Conservation (phyloP, 2,888 invertebrate genomes). For the Itoplectis maculator region DNA sequence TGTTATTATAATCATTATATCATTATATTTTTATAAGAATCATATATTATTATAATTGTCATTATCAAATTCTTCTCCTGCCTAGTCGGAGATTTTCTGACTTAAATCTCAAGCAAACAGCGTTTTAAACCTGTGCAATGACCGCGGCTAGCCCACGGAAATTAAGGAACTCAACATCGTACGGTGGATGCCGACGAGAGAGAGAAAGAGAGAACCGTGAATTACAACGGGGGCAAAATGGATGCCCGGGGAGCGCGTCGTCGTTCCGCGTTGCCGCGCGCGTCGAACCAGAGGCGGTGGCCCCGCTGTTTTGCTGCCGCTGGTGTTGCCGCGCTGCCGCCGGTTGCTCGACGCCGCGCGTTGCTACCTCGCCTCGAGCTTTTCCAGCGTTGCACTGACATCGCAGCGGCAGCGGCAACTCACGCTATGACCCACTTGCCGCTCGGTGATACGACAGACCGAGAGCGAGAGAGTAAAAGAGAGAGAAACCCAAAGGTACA, state of each 20-base stretch:
- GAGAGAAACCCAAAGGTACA: slow-evolving; percentile 1
- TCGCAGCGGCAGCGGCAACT: slow-evolving; percentile 9
- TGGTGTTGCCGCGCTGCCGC: slow-evolving; percentile 23
- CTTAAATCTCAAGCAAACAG: not conserved
- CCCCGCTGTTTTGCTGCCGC: slow-evolving; percentile 31
- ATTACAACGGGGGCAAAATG: slow-evolving; percentile 50
- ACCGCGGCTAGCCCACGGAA: not conserved
- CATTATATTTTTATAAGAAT: too few species aligned
- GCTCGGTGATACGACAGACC: slow-evolving; percentile 12
- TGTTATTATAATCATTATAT: too few species aligned
- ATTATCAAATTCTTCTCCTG: too few species aligned
- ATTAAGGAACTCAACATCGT: slow-evolving; percentile 5
- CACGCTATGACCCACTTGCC: slow-evolving; percentile 36
- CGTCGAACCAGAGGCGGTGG: slow-evolving; percentile 46
- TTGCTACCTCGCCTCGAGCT: slow-evolving; percentile 50
- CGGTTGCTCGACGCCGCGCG: slow-evolving; percentile 31
- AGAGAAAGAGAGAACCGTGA: slow-evolving; percentile 6
- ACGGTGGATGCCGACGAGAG: not conserved
- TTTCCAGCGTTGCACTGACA: slow-evolving; percentile 39
- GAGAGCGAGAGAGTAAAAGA: too few species aligned
- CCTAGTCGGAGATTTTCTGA: not conserved
- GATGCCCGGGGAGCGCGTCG: slow-evolving; percentile 43
- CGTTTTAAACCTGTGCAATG: not conserved
- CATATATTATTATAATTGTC: too few species aligned
- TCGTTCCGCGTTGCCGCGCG: slow-evolving; percentile 43